A percentile compares a stretch with the other conserved stretches of the same genome.
phyloP scores from a whole-genome alignment of 2,888 invertebrate genomes.

The Argyresthia goedartella region DNA sequence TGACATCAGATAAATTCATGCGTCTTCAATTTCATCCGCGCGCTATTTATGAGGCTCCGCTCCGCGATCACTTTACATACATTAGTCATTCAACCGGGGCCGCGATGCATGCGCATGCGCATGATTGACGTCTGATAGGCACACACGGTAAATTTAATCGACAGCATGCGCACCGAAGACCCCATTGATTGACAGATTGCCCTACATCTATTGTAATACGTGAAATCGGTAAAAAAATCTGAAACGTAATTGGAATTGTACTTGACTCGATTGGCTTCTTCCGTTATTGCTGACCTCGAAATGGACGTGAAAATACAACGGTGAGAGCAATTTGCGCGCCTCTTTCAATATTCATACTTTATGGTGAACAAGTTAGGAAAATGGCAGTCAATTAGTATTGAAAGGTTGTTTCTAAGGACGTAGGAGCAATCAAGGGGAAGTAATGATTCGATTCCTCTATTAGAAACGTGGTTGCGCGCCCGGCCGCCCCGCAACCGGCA shows the following conservation, averaged over 20 bases:
- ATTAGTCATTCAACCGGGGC: constrained; percentile 4
- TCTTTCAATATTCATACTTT: not conserved
- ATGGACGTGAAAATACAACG: not conserved
- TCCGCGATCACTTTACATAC: constrained; percentile 7
- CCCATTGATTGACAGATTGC: constrained; percentile 2
- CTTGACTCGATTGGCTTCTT: constrained; percentile 2
- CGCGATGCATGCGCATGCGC: not conserved
- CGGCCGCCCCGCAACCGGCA: not conserved
- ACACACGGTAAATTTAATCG: constrained; percentile 3
- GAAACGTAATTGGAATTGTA: not conserved
- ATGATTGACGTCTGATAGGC: constrained; percentile 5
- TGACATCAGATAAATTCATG: not conserved
- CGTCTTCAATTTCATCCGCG: constrained; percentile 3
- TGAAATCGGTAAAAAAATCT: constrained; percentile 1
- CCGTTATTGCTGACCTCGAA: constrained; percentile 1
- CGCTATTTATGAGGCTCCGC: constrained; percentile 2
- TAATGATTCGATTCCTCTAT: constrained; percentile 25
- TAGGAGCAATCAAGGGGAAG: constrained; percentile 26
- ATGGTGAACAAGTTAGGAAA: not conserved
- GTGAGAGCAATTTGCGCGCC: not conserved
- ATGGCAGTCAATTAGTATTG: constrained; percentile 21
- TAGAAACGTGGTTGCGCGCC: constrained; percentile 10
- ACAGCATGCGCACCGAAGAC: not conserved
- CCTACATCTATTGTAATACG: constrained; percentile 4
- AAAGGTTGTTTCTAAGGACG: constrained; percentile 21